These are phyloP conservation scores for Siniperca scherzeri DNA, from an alignment of 2,797 vertebrate species.

Conservation along the genomic window DNA sequence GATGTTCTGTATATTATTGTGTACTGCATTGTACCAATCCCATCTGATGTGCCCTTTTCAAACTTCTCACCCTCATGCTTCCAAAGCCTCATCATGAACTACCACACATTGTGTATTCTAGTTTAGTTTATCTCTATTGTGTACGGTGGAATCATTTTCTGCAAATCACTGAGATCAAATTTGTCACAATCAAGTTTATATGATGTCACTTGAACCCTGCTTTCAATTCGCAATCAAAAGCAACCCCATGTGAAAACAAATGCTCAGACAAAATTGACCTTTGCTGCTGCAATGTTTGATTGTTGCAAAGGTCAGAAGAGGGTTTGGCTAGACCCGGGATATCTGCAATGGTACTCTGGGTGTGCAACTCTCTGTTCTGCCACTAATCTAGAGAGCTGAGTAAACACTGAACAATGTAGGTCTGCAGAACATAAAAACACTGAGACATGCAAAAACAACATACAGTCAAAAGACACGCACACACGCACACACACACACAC, in stretches of 20 bases:
- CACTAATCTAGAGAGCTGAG: constrained; percentile 27
- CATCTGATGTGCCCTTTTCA: constrained; percentile 31
- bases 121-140: constrained; percentile 24
- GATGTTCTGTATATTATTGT: constrained; percentile 24
- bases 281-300: constrained; percentile 45
- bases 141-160: constrained; percentile 13
- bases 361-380: constrained; percentile 36
- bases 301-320: constrained; percentile 42
- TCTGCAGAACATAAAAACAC: constrained; percentile 26
- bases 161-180: constrained; percentile 54
- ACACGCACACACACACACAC: neutral
- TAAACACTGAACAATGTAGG: constrained; percentile 40
- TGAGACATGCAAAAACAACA: neutral
- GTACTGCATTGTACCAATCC: constrained; percentile 2
- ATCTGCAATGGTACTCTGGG: constrained; percentile 34
- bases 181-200: constrained; percentile 42
- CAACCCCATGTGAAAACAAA: constrained; percentile 46
- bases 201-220: constrained; percentile 49
- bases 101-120: constrained; percentile 2
- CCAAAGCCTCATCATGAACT: constrained; percentile 18
- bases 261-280: constrained; percentile 57
- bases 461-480: neutral
- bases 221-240: constrained; percentile 62
- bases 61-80: constrained; percentile 14
- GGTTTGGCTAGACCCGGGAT: constrained; percentile 41